Evolutionary conservation across 2,113 vertebrate species (phyloP).

Genomic region (Cavia aperea): DNA sequence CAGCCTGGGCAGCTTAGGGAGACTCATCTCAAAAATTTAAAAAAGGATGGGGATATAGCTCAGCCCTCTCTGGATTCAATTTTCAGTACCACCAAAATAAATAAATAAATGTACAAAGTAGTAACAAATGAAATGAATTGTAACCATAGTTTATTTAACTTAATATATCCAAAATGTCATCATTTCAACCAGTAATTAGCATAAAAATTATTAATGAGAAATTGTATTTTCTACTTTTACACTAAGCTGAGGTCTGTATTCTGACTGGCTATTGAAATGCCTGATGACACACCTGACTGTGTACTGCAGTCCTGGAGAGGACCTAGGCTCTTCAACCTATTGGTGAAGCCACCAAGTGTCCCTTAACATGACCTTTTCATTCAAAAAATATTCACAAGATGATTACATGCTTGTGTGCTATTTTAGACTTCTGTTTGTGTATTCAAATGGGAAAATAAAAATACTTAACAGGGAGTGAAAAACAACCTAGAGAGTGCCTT

Average conservation of each 20-base stretch:
- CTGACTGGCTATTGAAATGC: not conserved
- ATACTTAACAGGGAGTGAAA: slow-evolving; percentile 11
- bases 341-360: not conserved
- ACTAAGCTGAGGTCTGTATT: accelerated
- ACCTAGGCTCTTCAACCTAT: not conserved
- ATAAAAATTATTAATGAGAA: not conserved
- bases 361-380: not conserved
- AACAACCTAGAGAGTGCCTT: not conserved
- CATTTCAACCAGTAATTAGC: not conserved
- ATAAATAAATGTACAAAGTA: not conserved
- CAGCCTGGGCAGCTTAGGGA: not conserved
- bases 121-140: not conserved
- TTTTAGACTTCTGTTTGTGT: not conserved
- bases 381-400: not conserved
- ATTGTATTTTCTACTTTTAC: not conserved
- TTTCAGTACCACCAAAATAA: not conserved
- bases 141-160: not conserved
- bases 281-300: accelerated
- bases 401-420: not conserved
- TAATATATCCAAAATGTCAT: not conserved
- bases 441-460: slow-evolving; percentile 30
- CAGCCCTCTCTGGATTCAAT: not conserved
- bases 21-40: not conserved
- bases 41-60: not conserved
- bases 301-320: accelerated